Conservation (phyloP, 2,888 invertebrate species). For the Zaprionus lineosus region DNA sequence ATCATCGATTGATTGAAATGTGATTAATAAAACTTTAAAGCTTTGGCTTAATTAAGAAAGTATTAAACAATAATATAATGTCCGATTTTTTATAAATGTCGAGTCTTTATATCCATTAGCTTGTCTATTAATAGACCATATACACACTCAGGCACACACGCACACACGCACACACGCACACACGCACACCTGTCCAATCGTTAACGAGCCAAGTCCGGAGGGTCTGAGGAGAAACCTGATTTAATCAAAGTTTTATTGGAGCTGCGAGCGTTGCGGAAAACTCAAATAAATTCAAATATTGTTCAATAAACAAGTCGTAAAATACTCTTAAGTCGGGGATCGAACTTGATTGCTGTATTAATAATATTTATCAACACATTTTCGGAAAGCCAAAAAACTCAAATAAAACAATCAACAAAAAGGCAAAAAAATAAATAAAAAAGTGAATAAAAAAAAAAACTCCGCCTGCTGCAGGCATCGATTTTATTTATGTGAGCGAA, state of each 20-base stretch:
- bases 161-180: neutral
- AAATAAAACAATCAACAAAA: too few species aligned
- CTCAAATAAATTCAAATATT: slow-evolving; percentile 43
- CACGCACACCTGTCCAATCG: neutral
- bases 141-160: too few species aligned
- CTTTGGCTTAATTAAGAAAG: too few species aligned
- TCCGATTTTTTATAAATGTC: slow-evolving; percentile 12
- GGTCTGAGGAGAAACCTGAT: slow-evolving; percentile 38
- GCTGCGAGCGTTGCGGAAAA: slow-evolving; percentile 55
- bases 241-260: slow-evolving; percentile 4
- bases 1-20: too few species aligned
- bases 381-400: too few species aligned
- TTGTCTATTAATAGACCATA: slow-evolving; percentile 44
- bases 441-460: too few species aligned
- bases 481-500: slow-evolving; percentile 4
- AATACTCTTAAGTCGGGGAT: slow-evolving; percentile 13
- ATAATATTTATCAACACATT: slow-evolving; percentile 27
- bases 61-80: too few species aligned
- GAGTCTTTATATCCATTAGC: slow-evolving; percentile 11
- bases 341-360: slow-evolving; percentile 37
- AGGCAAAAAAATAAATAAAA: too few species aligned
- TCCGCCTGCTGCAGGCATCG: too few species aligned
- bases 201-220: slow-evolving; percentile 31
- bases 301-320: slow-evolving; percentile 59
- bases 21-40: too few species aligned